Evolutionary conservation across 2,888 invertebrate genomes (phyloP).

Genomic region (Serrognathus titanus): DNA sequence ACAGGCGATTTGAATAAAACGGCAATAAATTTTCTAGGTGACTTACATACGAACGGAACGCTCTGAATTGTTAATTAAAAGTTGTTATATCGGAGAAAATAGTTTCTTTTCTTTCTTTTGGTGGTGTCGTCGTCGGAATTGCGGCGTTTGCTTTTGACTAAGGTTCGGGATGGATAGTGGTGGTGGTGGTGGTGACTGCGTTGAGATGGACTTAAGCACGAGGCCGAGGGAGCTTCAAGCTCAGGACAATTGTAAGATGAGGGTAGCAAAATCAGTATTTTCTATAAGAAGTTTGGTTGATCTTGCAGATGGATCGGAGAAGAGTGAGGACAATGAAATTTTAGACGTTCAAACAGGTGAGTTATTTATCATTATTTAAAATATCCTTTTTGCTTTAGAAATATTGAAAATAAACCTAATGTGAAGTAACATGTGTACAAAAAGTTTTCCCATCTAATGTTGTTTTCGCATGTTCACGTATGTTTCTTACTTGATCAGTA

Average conservation of each 20-base stretch:
- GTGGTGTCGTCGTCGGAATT: too few species aligned
- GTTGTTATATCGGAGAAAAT: not conserved
- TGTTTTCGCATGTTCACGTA: too few species aligned
- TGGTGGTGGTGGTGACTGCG: slow-evolving; percentile 16
- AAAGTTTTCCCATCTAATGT: too few species aligned
- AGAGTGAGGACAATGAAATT: slow-evolving; percentile 13
- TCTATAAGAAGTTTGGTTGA: slow-evolving; percentile 58
- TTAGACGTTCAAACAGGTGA: slow-evolving; percentile 23
- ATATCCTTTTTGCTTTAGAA: not conserved
- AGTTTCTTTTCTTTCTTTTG: not conserved
- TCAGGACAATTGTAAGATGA: slow-evolving; percentile 48
- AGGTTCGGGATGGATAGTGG: slow-evolving; percentile 21
- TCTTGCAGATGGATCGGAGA: slow-evolving; percentile 49
- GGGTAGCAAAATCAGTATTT: slow-evolving; percentile 59
- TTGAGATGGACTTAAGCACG: slow-evolving; percentile 53
- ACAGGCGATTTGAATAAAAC: not conserved
- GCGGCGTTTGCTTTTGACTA: too few species aligned
- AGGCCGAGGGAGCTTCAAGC: slow-evolving; percentile 44
- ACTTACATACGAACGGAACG: not conserved
- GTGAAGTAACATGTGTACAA: too few species aligned
- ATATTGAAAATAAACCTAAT: too few species aligned
- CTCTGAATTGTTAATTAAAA: not conserved
- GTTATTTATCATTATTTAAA: not conserved
- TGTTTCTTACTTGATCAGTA: too few species aligned
- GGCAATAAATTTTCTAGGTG: not conserved